Evolutionary conservation across 2,113 vertebrate species (phyloP).

Genomic region (Esox niger): DNA sequence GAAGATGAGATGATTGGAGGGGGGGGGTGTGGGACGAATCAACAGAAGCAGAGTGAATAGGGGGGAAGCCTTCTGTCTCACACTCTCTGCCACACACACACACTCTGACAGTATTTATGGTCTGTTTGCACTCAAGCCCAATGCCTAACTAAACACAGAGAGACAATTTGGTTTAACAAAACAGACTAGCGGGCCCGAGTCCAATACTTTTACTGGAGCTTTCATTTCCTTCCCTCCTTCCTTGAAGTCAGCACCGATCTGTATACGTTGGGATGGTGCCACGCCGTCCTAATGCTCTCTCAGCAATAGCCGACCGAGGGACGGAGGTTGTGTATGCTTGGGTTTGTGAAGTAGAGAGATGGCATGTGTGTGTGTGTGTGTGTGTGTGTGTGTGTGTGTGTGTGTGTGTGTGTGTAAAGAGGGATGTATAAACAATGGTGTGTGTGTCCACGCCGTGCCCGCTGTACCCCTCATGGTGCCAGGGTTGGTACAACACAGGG

Average conservation of each 20-base stretch:
- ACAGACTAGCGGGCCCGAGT: no score
- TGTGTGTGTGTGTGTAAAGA: neutral
- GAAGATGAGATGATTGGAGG: neutral
- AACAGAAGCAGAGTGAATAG: neutral
- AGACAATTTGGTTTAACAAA: neutral
- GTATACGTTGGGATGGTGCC: no score
- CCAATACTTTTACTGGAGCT: no score
- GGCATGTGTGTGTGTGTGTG: neutral
- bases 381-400: neutral
- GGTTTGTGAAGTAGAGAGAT: no score
- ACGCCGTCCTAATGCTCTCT: no score
- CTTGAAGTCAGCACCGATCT: no score
- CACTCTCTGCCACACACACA: neutral
- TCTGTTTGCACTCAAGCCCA: neutral
- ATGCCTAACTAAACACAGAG: slow-evolving; percentile 6
- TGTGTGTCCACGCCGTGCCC: slow-evolving; percentile 26
- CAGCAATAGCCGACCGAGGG: no score
- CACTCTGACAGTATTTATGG: neutral
- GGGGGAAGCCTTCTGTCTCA: neutral
- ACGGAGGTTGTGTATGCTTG: no score
- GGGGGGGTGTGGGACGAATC: neutral
- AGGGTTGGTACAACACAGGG: slow-evolving; percentile 32
- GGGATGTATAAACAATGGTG: neutral
- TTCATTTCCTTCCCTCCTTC: no score
- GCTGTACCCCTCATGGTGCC: slow-evolving; percentile 27